Base-by-base conservation (phyloP, 1,140 invertebrate genomes). In the Zaprionus ornatus region DNA sequence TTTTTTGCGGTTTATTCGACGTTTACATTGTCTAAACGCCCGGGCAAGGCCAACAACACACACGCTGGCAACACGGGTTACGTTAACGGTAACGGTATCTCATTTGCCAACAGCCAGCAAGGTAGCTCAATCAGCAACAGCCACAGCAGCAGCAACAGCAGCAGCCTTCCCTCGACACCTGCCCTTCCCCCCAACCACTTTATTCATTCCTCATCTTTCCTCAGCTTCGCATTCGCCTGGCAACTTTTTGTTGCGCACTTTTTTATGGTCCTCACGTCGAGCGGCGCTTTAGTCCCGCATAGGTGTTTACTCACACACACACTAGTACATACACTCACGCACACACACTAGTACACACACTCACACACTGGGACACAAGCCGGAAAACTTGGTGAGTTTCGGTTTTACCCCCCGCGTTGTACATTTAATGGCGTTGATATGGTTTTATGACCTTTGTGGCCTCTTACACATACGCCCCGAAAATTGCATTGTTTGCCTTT, bases 381-480 rank as follows among this genome's bases (percentile, higher is more conserved):
- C 25, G n/a, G 40, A 23, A 35, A 32, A 42, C 52, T 65, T 65
- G 19, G 65, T 56, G 68, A 52, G 60, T 75, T 61, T 55, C 23
- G 32, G 63, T 29, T 66, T 17, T 40, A 74, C 81, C 85, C 79
- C 86, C 75, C 76, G 45, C 45, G 84, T 73, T 90, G 85, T 90
- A 90, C 85, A 90, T 90, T 90, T 90, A 90, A 90, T 90, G 86
- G 82, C 86, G 86, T 90, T 90, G 86, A 90, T 90, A 90, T 90
- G 86, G 86, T 90, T 90, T 90, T 90, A 90, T 90, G 86, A 90
- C 86, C 86, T 90, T 82, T 90, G 86, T 80, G 86, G 86, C 86
- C 86, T 90, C 81, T 85, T 90, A 84, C 85, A 90, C 87, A 86
- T 82, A 86, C 87, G 82, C 77, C 82, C 86, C 86, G 82, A 90